Base-by-base conservation (phyloP, 1,140 invertebrate genomes). In the Megalopta genalis region DNA sequence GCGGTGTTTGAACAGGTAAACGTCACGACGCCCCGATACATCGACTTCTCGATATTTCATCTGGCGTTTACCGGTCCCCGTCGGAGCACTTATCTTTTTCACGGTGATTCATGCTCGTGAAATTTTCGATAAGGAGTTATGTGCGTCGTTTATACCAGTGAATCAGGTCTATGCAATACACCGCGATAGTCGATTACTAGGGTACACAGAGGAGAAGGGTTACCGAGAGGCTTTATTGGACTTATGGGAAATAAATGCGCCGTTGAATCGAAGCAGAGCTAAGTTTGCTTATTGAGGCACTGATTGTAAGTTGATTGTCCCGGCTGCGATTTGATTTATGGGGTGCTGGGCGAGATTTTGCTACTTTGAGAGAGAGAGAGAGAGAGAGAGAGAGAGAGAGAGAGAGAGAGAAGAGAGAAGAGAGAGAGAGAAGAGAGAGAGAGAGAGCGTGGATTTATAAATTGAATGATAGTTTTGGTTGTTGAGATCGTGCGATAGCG, bases 1-100 rank as follows among this genome's bases (percentile, higher is more conserved):
- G 71, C 72, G 66, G 75, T 80, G 85, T 87, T 85, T 88, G 80
- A 87, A 82, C 74, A 83, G 74, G 80, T 83, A 79, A 83, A 87
- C 77, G 54, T 49, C 25, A 39, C 39, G 39, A 25, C 62, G 60
- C 39, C 23, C 49, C 62, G 42, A 76, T 68, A 68, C 57, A 1
- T 37, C 46, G 32, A 25, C 49, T 27, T 49, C 16, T 21, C 52
- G 75, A 84, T 84, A 80, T 73, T 71, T 71, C 59, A 59, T 54
- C 25, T 14, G 9, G 21, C 16, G 57, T 46, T 69, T 64, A 21
- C 32, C 37, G 59, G 12, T 8, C 60, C 23, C 27, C 18, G 16
- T 2, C 27, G 23, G 18, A 42, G 21, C 16, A 72, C 46, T 81
- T 81, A 71, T 71, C 42, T 64, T 66, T 70, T 70, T 10, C 71